These are phyloP conservation scores for Macropus fuliginosus DNA, from an alignment of 2,797 vertebrate species.

Conservation along the genomic window DNA sequence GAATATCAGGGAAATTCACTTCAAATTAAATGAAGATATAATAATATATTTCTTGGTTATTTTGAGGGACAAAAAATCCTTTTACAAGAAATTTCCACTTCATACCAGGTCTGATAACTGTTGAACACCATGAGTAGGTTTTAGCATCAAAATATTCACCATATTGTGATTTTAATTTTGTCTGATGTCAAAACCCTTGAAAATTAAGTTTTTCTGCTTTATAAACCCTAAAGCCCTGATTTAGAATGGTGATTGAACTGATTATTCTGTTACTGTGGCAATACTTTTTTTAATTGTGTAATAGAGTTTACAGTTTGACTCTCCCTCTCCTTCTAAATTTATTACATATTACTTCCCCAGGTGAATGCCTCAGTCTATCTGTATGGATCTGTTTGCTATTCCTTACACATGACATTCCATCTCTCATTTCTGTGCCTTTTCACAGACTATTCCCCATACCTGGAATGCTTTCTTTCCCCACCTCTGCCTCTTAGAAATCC, in stretches of 20 bases:
- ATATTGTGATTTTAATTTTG: not conserved
- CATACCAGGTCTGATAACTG: not conserved
- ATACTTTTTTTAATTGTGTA: no score
- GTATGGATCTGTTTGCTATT: not conserved
- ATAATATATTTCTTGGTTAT: not conserved
- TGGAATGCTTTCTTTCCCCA: no score
- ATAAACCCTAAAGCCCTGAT: not conserved
- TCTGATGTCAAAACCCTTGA: no score
- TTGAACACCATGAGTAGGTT: not conserved
- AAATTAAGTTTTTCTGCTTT: no score
- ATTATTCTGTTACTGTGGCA: not conserved
- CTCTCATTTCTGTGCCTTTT: not conserved
- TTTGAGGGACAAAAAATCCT: not conserved
- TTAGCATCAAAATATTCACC: not conserved
- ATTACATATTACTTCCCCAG: not conserved
- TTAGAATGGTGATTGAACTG: not conserved
- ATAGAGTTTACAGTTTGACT: not conserved
- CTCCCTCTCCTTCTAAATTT: not conserved
- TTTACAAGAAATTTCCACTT: not conserved
- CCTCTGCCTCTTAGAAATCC: not conserved
- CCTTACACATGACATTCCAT: not conserved
- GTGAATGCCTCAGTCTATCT: not conserved
- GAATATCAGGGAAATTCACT: not conserved
- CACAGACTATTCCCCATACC: not conserved
- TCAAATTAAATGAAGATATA: not conserved